Base-by-base conservation (phyloP, 2,113 vertebrate genomes). In the Proteles cristata region DNA sequence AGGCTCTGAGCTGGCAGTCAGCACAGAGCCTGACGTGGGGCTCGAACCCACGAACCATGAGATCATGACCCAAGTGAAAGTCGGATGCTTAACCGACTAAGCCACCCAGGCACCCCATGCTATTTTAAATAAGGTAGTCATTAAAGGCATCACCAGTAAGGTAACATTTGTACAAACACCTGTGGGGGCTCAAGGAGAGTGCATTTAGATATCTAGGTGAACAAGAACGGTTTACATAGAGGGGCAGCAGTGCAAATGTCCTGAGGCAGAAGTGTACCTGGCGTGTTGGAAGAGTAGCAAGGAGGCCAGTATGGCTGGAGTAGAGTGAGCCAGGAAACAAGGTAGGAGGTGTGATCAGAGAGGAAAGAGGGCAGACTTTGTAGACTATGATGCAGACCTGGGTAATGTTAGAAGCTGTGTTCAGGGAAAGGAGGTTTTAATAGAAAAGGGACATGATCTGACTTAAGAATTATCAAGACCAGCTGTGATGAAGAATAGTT, bases 391-490 rank as follows among this genome's bases (percentile, higher is more conserved):
- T 23, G 1, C 21, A 61, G 43, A 43, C 48, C 48, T 80, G 53
- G 61, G 50, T 83, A 50, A 17, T 43, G 43, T 33, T 53, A 83
- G n/a, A 83, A 79, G 66, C 61, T 25, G 2, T 21, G 28, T 39
- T 21, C 0, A 0, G 2, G 0, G 28, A 23, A 39, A 31, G 2
- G 21, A 50, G 10, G 2, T 65, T 81, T 94, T 58, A n/a, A 10
- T 26, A 45, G 63, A 58, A 50, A 77, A 93, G 43, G 48, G 63
- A 23, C 15, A 3, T 5, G 12, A 11, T 48, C 55, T 74, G 8
- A 43, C 28, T 50, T 68, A 79, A 80, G 61, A 9, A 45, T 50
- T 53, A 53, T 73, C 25, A 63, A 65, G 55, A 74, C 11, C 48
- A 48, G 8, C 68, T 31, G 4, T 91, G 80, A 53, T 93, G 77